Evolutionary conservation across 2,113 vertebrate genomes (phyloP).

Genomic region (Gadus macrocephalus): DNA sequence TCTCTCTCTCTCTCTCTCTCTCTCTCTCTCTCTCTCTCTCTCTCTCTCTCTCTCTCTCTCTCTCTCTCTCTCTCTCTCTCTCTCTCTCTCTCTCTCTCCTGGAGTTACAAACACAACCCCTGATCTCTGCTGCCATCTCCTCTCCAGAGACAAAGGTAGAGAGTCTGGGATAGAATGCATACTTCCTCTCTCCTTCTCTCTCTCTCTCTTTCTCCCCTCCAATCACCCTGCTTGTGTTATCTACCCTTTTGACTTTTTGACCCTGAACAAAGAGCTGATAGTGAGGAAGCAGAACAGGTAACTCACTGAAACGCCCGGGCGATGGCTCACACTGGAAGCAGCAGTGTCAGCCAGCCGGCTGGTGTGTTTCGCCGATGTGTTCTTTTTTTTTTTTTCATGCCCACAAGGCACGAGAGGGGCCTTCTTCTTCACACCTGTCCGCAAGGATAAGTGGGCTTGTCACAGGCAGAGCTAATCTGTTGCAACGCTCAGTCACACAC

Average conservation of each 20-base stretch:
- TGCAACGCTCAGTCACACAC: slow-evolving; percentile 73
- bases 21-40: too few relatives aligned
- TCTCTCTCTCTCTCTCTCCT: too few relatives aligned
- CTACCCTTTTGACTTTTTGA: slow-evolving; percentile 39
- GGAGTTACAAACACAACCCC: too few relatives aligned
- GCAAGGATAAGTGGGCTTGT: slow-evolving; percentile 68
- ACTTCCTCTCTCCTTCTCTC: slow-evolving; percentile 7
- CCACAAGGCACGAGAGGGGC: slow-evolving; percentile 48
- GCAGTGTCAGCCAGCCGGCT: slow-evolving; percentile 49
- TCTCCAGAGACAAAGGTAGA: too few relatives aligned
- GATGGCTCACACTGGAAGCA: slow-evolving; percentile 21
- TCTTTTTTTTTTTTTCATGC: slow-evolving; percentile 5
- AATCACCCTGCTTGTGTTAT: slow-evolving; percentile 35
- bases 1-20: too few relatives aligned
- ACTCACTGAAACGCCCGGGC: slow-evolving; percentile 32
- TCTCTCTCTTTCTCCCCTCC: slow-evolving; percentile 34
- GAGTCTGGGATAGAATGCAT: slow-evolving; percentile 1
- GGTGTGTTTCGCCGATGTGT: too few relatives aligned
- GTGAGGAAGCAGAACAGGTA: slow-evolving; percentile 44
- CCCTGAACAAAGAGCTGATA: slow-evolving; percentile 47
- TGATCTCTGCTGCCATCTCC: too few relatives aligned
- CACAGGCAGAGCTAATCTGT: slow-evolving; percentile 70
- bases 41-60: too few relatives aligned
- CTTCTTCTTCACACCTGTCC: slow-evolving; percentile 73
- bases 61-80: too few relatives aligned